A percentile compares a stretch with the other conserved stretches of the same genome.
These are phyloP conservation scores for Drosophila affinis DNA, from an alignment of 2,888 invertebrate genomes.

Conservation along the genomic window DNA sequence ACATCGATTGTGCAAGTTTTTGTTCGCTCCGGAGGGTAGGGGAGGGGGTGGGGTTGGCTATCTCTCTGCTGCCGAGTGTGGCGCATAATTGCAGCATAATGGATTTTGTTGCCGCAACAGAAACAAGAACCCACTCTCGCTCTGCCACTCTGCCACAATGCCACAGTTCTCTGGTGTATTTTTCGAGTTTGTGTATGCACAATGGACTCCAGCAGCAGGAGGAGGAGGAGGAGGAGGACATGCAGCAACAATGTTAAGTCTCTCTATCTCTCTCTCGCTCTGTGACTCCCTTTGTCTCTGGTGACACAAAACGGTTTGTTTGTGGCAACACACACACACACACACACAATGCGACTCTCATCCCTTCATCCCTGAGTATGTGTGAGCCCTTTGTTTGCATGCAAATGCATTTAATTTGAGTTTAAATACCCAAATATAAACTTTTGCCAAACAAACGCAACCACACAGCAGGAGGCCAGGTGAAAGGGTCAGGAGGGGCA, in stretches of 20 bases:
- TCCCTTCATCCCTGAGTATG: neutral
- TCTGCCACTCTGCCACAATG: too few relatives aligned
- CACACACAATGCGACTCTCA: too few relatives aligned
- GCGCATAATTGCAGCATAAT: conserved; percentile 78
- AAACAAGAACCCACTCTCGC: neutral
- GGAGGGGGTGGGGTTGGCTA: neutral
- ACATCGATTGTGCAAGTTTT: conserved; percentile 65
- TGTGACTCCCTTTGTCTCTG: conserved; percentile 62
- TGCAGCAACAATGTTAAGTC: conserved; percentile 53
- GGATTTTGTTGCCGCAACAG: conserved; percentile 72
- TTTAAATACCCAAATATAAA: conserved; percentile 82
- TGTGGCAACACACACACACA: conserved; percentile 47
- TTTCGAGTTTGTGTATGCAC: conserved; percentile 35
- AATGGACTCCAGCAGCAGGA: conserved; percentile 17
- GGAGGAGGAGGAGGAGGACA: neutral
- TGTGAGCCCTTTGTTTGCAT: conserved; percentile 65
- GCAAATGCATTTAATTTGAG: conserved; percentile 82
- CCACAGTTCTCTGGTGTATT: conserved; percentile 18
- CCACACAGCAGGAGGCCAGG: conserved; percentile 39
- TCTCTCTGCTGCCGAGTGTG: conserved; percentile 57
- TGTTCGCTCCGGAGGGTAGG: neutral
- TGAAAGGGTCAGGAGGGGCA: too few relatives aligned
- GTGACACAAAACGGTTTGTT: conserved; percentile 71
- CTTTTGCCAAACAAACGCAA: conserved; percentile 73
- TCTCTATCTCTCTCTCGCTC: conserved; percentile 44